Base-by-base conservation (phyloP, 2,888 invertebrate genomes). In the Amphipoea lucens region DNA sequence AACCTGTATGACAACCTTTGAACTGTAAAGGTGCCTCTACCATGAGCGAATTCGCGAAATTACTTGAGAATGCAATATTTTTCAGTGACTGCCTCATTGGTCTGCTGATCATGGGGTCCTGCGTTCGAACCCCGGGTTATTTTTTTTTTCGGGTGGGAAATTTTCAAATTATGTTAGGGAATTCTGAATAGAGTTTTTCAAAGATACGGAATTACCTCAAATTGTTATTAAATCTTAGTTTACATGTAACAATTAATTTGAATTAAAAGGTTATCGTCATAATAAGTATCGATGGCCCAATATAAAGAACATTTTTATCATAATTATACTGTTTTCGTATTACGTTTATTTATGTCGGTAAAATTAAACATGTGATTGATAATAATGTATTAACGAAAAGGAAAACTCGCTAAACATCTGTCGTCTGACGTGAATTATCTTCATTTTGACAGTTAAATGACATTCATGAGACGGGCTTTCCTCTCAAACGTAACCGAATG, bases 1-100 rank as follows among this genome's bases (percentile, higher is more conserved):
- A 95, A 96, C 95, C 94, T 83, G 96, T 94, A 91, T 91, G 78
- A 72, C 89, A 92, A 96, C 94, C 96, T 96, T 94, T 96, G 96
- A 95, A 95, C 96, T 95, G 93, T 94, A 91, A 92, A 92, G 92
- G 90, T 90, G 89, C 77, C 81, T 89, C 76, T 82, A 90, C 62
- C 40, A 80, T 83, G 83, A 40, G 73, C 62, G 62, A 73, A 71
- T 66, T 74, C 17, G 66, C 60, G 78, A 71, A 66, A 23, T 69
- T 63, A 40, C 71, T 54, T 65, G 81, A 65, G n/a, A 57, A 67
- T 63, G 54, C 12, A 51, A 71, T 48, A 23, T 71, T 12, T 66
- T 40, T 45, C 17, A 11, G 12, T 48, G 48, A 4, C 48, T 14
- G 14, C 14, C 4, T 48, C 48, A 48, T 48, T 14, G 48, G 48